Conservation (phyloP, 1,140 invertebrate genomes). For the Temnothorax nylanderi region DNA sequence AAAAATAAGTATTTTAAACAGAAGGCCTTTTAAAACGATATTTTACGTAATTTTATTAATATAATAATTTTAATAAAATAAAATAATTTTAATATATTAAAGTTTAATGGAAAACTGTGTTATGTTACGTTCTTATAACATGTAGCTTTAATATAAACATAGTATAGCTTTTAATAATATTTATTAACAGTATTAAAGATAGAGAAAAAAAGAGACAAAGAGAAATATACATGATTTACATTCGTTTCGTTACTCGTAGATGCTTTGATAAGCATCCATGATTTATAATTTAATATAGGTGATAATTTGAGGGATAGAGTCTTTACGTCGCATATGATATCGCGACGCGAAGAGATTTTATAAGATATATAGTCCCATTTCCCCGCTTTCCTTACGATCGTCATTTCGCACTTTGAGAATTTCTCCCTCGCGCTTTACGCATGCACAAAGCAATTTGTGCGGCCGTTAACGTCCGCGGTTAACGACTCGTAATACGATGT, state of each 20-base stretch:
- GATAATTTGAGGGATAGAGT: neutral
- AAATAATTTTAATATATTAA: constrained; percentile 1
- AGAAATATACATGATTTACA: neutral
- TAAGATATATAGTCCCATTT: constrained; percentile 1
- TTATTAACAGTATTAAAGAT: neutral
- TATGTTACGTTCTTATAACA: neutral
- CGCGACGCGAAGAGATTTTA: neutral
- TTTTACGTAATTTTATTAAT: neutral
- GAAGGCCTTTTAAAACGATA: neutral
- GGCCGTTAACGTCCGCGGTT: constrained; percentile 42
- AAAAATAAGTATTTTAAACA: neutral
- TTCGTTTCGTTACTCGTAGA: neutral
- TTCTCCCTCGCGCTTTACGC: constrained; percentile 2
- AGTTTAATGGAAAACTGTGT: neutral
- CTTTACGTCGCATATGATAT: neutral
- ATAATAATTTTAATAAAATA: neutral
- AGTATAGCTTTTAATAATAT: constrained; percentile 16
- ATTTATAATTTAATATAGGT: neutral
- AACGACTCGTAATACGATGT: constrained; percentile 48
- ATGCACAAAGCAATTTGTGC: constrained; percentile 25
- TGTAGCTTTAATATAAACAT: neutral
- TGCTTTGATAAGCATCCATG: neutral
- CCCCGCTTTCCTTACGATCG: neutral
- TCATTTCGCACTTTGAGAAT: constrained; percentile 31
- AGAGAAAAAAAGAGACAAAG: neutral